A percentile compares a stretch with the other conserved stretches of the same genome.
phyloP scores from a whole-genome alignment of 2,888 invertebrate genomes.

The Tetanocera ferruginea region DNA sequence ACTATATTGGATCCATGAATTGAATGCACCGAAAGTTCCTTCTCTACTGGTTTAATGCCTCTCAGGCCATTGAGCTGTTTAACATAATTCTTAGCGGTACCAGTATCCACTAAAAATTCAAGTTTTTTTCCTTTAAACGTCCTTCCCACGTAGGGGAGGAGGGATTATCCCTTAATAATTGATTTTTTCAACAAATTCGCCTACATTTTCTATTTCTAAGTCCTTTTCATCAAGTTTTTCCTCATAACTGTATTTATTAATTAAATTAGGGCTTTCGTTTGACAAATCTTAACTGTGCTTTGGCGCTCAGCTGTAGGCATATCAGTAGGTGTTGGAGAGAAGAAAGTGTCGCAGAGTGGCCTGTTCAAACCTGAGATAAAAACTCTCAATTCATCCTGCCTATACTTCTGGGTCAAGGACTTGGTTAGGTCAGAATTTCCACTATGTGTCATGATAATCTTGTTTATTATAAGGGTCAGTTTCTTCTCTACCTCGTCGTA shows the following conservation, averaged over 20 bases:
- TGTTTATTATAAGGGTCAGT: not conserved
- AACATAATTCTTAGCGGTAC: conserved; percentile 33
- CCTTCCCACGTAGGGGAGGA: conserved; percentile 31
- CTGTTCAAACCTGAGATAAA: not conserved
- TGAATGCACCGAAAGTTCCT: conserved; percentile 16
- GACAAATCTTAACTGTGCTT: not conserved
- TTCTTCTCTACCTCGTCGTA: not conserved
- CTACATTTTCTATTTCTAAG: not conserved
- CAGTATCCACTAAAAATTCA: conserved; percentile 35
- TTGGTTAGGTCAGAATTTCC: not conserved
- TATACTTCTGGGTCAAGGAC: not conserved
- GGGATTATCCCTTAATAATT: conserved; percentile 34
- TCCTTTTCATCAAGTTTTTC: too few species aligned
- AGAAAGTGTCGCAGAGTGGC: not conserved
- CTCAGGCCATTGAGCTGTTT: conserved; percentile 11
- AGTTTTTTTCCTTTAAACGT: conserved; percentile 10
- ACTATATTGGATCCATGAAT: conserved; percentile 10
- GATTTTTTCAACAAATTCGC: not conserved
- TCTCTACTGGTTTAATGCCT: conserved; percentile 11
- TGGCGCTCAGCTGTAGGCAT: not conserved
- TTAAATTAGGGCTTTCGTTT: too few species aligned
- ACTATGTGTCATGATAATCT: not conserved
- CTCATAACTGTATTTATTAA: too few species aligned
- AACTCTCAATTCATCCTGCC: not conserved
- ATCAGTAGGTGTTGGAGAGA: not conserved